A percentile compares a stretch with the other conserved stretches of the same genome.
These are phyloP conservation scores for Scaptomyza tumidula DNA, from an alignment of 2,888 invertebrate species.

Conservation along the genomic window DNA sequence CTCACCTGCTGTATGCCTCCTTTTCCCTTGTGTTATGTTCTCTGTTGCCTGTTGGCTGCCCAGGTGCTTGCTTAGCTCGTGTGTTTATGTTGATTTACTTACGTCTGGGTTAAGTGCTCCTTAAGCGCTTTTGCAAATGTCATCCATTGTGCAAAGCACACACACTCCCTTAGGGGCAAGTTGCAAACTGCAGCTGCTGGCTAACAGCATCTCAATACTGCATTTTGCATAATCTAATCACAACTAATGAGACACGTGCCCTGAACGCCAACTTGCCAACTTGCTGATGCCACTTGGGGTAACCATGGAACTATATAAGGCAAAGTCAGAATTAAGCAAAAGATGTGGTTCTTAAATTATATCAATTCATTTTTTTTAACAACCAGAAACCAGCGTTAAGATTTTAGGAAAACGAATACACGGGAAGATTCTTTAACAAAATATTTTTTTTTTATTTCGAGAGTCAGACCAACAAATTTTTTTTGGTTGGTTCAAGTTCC, in stretches of 20 bases:
- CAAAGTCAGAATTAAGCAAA: background rate
- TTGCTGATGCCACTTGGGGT: background rate
- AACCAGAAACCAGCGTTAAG: background rate
- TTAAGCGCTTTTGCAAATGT: constrained; percentile 66
- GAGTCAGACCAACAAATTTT: too few species aligned
- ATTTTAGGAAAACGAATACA: background rate
- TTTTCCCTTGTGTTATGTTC: background rate
- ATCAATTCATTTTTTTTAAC: background rate
- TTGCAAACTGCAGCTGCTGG: background rate
- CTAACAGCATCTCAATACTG: constrained; percentile 6
- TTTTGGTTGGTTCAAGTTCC: too few species aligned
- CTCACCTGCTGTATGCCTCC: background rate
- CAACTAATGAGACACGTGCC: constrained; percentile 20
- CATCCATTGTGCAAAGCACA: constrained; percentile 38
- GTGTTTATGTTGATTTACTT: constrained; percentile 54
- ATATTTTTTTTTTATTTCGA: too few species aligned
- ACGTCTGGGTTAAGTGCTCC: constrained; percentile 63
- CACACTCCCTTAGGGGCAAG: constrained; percentile 14
- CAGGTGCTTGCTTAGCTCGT: constrained; percentile 3
- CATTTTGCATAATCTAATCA: constrained; percentile 16
- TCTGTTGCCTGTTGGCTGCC: background rate
- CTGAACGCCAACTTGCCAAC: background rate
- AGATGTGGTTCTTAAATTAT: background rate
- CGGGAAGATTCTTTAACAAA: too few species aligned
- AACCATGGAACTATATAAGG: background rate